phyloP scores from a whole-genome alignment of 2,113 vertebrate species.

The Rhinoderma darwinii region DNA sequence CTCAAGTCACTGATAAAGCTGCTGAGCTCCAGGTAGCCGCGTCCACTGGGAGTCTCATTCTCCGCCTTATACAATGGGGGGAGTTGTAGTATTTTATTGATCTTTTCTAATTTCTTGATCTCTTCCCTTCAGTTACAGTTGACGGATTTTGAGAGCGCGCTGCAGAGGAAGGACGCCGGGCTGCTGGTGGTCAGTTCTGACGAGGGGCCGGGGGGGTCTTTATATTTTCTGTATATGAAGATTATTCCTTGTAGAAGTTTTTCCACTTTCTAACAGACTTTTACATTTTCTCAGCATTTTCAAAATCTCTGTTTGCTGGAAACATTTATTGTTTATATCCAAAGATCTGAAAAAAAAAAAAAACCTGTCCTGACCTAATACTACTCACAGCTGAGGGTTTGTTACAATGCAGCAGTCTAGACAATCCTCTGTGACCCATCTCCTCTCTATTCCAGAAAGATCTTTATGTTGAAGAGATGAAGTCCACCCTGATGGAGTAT shows the following conservation, averaged over 20 bases:
- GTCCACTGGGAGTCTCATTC: slow-evolving; percentile 26
- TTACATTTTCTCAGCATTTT: not conserved
- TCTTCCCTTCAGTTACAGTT: slow-evolving; percentile 76
- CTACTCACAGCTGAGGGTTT: not conserved
- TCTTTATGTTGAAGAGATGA: slow-evolving; percentile 80
- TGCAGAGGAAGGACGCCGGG: slow-evolving; percentile 77
- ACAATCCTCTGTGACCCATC: rapidly evolving
- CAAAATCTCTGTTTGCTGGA: not conserved
- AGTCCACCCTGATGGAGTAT: slow-evolving; percentile 78
- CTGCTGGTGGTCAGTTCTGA: slow-evolving; percentile 76
- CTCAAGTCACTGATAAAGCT: slow-evolving; percentile 76
- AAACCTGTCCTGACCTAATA: too few relatives aligned
- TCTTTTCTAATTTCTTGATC: not conserved
- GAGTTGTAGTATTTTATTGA: not conserved
- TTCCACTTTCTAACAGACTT: not conserved
- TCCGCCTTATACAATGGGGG: not conserved
- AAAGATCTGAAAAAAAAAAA: too few relatives aligned
- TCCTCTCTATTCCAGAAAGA: slow-evolving; percentile 74
- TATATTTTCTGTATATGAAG: too few relatives aligned
- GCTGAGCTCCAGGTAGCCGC: slow-evolving; percentile 79
- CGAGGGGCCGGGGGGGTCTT: not conserved
- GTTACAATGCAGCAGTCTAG: not conserved
- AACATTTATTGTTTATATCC: too few relatives aligned
- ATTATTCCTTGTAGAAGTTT: too few relatives aligned
- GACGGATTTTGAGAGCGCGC: slow-evolving; percentile 73